These are phyloP conservation scores for Hirtodrosophila duncani DNA, from an alignment of 2,888 invertebrate species.

Conservation along the genomic window DNA sequence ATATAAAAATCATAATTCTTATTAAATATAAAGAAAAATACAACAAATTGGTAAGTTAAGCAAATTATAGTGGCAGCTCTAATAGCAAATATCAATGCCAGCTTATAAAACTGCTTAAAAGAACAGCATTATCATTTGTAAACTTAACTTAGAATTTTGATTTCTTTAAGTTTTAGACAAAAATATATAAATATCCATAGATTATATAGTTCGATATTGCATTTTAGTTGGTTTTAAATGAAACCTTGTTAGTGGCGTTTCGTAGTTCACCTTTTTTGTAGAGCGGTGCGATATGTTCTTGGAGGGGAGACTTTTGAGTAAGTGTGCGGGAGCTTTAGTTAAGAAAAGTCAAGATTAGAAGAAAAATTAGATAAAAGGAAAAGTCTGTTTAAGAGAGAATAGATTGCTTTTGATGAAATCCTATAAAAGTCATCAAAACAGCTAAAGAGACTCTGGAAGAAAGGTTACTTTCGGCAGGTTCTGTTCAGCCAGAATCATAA, in stretches of 20 bases:
- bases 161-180: constrained; percentile 18
- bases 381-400: no score
- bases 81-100: constrained; percentile 1
- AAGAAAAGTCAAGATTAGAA: no score
- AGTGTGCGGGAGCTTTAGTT: constrained; percentile 1
- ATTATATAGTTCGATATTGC: constrained; percentile 49
- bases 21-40: constrained; percentile 13
- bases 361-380: no score
- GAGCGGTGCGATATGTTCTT: no score
- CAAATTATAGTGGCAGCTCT: constrained; percentile 6
- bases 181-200: constrained; percentile 1
- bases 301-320: no score
- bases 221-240: constrained; percentile 42
- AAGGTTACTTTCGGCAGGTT: no score
- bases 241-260: constrained; percentile 14
- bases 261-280: constrained; percentile 11
- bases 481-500: constrained; percentile 99
- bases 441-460: no score
- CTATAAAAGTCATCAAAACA: no score
- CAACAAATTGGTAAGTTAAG: constrained; percentile 47
- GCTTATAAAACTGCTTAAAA: no score
- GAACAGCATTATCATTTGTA: no score
- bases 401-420: no score
- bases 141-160: constrained; percentile 18
- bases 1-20: constrained; percentile 6